Evolutionary conservation across 2,797 vertebrate genomes (phyloP).

Genomic region (Gallinago solitaria): DNA sequence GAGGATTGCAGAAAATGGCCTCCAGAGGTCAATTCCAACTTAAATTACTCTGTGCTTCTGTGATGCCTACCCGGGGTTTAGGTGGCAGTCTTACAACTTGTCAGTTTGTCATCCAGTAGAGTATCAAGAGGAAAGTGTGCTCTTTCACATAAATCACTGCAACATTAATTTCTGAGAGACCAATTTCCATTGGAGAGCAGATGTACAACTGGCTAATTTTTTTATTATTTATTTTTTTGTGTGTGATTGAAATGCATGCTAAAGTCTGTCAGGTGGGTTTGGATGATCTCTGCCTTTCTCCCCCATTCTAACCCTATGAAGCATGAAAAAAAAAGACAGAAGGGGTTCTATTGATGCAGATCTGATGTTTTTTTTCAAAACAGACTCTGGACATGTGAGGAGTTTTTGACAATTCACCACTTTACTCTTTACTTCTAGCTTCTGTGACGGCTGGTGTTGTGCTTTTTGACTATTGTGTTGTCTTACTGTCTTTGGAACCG

Average conservation of each 20-base stretch:
- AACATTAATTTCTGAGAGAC: background rate
- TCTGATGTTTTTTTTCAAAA: background rate
- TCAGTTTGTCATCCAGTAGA: background rate
- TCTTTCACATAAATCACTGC: background rate
- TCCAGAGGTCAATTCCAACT: background rate
- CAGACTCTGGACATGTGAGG: background rate
- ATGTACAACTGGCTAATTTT: fast-evolving
- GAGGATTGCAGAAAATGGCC: background rate
- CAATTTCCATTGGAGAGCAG: background rate
- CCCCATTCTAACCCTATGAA: background rate
- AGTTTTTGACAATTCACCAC: background rate
- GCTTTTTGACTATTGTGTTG: background rate
- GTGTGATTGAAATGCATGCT: background rate
- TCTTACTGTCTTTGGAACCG: background rate
- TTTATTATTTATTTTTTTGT: too few species aligned
- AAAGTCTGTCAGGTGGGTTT: background rate
- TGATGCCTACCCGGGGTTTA: background rate
- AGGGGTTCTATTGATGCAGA: background rate
- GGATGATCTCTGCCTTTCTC: background rate
- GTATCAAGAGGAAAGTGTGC: background rate
- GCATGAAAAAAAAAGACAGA: background rate
- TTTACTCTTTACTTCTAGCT: background rate
- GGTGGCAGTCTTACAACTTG: background rate
- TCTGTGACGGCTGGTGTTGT: background rate
- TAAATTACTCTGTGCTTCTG: background rate